These are phyloP conservation scores for Aleiodes alternator DNA, from an alignment of 2,888 invertebrate genomes.

Conservation along the genomic window DNA sequence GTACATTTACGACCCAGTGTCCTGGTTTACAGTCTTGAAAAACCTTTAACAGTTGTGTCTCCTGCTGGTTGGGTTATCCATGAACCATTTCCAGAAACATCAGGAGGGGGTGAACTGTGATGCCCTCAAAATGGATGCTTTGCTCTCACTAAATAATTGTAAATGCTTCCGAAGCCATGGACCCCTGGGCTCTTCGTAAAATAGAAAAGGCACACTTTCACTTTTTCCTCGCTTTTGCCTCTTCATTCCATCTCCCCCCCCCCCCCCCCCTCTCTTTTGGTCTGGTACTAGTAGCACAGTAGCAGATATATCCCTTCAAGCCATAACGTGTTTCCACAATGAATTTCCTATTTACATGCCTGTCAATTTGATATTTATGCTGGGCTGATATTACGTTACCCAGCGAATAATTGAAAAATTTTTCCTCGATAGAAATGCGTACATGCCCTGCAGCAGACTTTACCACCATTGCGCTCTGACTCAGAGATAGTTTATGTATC, in stretches of 20 bases:
- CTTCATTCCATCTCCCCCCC: too few species aligned
- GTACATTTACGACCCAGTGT: slow-evolving; percentile 30
- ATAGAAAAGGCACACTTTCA: slow-evolving; percentile 26
- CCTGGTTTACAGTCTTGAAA: background rate
- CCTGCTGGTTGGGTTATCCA: slow-evolving; percentile 4
- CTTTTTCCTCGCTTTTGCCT: slow-evolving; percentile 36
- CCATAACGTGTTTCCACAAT: slow-evolving; percentile 72
- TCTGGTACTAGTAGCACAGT: slow-evolving; percentile 39
- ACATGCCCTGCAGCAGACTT: slow-evolving; percentile 14
- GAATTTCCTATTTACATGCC: slow-evolving; percentile 70
- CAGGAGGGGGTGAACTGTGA: slow-evolving; percentile 23
- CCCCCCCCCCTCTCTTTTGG: too few species aligned
- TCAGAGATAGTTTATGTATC: background rate
- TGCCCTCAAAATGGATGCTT: slow-evolving; percentile 42
- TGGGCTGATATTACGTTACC: slow-evolving; percentile 70
- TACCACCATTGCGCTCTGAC: background rate
- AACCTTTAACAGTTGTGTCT: background rate
- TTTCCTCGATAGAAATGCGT: slow-evolving; percentile 50
- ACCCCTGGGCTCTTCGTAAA: background rate
- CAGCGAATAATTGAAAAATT: slow-evolving; percentile 73
- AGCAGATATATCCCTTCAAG: slow-evolving; percentile 52
- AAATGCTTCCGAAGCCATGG: background rate
- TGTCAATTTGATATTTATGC: slow-evolving; percentile 74
- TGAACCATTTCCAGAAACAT: slow-evolving; percentile 6
- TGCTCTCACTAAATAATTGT: slow-evolving; percentile 10